Percentiles rank a stretch among this genome's conserved stretches.
These are phyloP conservation scores for Sebastes iracundus DNA, from an alignment of 2,797 vertebrate species.

Conservation along the genomic window DNA sequence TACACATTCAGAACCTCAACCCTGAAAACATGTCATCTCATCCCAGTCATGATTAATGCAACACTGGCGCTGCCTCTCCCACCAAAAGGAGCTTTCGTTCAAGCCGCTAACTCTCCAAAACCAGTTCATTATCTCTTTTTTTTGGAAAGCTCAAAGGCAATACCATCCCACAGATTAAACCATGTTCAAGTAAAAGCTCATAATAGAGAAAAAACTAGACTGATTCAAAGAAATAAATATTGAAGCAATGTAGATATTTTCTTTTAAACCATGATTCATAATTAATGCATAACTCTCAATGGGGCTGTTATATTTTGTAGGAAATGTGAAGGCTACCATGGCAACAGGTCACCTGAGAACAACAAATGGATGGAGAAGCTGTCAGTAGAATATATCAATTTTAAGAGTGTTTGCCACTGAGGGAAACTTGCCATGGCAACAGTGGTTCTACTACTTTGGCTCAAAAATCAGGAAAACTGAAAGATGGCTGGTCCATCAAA, in stretches of 20 bases:
- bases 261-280: neutral
- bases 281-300: neutral
- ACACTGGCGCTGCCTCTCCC: neutral
- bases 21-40: neutral
- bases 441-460: neutral
- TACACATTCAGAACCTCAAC: neutral
- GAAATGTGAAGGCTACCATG: constrained; percentile 29
- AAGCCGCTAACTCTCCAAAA: neutral
- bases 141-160: neutral
- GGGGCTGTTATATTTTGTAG: neutral
- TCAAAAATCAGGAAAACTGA: neutral
- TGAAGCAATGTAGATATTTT: neutral
- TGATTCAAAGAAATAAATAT: neutral
- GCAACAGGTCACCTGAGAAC: constrained; percentile 45
- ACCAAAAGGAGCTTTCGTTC: neutral
- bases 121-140: neutral
- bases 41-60: neutral
- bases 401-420: neutral
- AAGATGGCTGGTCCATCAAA: neutral
- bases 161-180: neutral
- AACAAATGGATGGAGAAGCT: constrained; percentile 21
- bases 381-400: constrained; percentile 14
- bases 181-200: neutral
- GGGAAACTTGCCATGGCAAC: constrained; percentile 34
- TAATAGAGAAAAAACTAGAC: neutral